Evolutionary conservation across 2,888 invertebrate genomes (phyloP).

Genomic region (Dicranocentrus wangi): DNA sequence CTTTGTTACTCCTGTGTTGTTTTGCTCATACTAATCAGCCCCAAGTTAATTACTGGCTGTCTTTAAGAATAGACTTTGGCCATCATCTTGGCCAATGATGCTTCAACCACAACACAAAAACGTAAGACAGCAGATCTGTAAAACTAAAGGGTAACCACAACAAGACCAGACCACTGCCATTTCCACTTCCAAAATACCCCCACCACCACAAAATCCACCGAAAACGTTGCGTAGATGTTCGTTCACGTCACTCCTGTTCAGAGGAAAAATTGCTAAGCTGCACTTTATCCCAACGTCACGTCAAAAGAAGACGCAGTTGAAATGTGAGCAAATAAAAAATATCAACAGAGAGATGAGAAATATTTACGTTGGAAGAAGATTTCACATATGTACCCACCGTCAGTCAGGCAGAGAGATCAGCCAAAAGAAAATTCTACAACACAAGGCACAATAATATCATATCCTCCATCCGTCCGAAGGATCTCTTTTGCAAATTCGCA

Average conservation of each 20-base stretch:
- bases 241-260: no score
- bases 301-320: no score
- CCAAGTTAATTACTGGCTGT: slow-evolving; percentile 54
- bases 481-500: neutral
- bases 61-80: slow-evolving; percentile 41
- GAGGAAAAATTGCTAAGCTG: no score
- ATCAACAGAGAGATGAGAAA: no score
- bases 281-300: no score
- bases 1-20: slow-evolving; percentile 9
- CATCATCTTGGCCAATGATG: slow-evolving; percentile 44
- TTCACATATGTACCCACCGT: no score
- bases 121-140: neutral
- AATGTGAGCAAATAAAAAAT: no score
- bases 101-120: slow-evolving; percentile 36
- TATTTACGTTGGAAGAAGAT: no score
- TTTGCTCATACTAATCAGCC: slow-evolving; percentile 40
- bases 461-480: neutral
- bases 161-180: neutral
- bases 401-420: no score
- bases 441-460: no score
- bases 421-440: no score
- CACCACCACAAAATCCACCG: neutral
- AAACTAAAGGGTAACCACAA: slow-evolving; percentile 19
- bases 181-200: neutral
- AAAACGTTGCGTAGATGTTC: no score